Evolutionary conservation across 2,888 invertebrate genomes (phyloP).

Genomic region (Pimpla rufipes): DNA sequence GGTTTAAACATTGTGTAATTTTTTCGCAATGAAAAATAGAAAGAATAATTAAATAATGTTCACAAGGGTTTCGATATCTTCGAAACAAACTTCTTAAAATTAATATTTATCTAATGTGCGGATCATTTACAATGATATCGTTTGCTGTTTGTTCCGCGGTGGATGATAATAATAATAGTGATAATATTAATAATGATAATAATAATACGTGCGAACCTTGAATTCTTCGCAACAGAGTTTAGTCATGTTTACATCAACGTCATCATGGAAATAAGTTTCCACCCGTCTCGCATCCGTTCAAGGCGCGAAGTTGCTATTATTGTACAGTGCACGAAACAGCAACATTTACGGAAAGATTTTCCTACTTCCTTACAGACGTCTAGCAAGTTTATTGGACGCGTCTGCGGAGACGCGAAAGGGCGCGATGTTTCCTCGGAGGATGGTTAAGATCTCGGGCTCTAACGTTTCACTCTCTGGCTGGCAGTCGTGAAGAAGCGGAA

Average conservation of each 20-base stretch:
- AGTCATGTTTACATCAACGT: neutral
- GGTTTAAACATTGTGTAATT: neutral
- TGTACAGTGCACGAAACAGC: neutral
- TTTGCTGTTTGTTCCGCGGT: neutral
- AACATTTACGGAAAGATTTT: neutral
- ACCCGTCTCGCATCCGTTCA: neutral
- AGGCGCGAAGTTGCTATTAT: neutral
- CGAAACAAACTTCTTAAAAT: too few species aligned
- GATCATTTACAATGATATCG: neutral
- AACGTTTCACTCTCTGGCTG: neutral
- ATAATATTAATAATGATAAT: neutral
- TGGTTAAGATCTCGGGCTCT: conserved; percentile 6
- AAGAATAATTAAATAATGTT: too few species aligned
- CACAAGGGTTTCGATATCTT: too few species aligned
- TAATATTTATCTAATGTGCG: neutral
- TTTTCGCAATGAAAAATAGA: neutral
- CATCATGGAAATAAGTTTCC: conserved; percentile 7
- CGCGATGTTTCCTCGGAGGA: neutral
- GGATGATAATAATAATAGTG: neutral
- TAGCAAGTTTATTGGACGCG: conserved; percentile 7
- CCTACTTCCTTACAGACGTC: conserved; percentile 3
- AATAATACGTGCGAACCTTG: neutral
- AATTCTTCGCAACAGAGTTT: too few species aligned
- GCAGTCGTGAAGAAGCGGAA: conserved; percentile 3
- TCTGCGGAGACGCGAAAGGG: neutral